Conservation (phyloP, 2,797 vertebrate genomes). For the Triplophysa yarkandensis region DNA sequence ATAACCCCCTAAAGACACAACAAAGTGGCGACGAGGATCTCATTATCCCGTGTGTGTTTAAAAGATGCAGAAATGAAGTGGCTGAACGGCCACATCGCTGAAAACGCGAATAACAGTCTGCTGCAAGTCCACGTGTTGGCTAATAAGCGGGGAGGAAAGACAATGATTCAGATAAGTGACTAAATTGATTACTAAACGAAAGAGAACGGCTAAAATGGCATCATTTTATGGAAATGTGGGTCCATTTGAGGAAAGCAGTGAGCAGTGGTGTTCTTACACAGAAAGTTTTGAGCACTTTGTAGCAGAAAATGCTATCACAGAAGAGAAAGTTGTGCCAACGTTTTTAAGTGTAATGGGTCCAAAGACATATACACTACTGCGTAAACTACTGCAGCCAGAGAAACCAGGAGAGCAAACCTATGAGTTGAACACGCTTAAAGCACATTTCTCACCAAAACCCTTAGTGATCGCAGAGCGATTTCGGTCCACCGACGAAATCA, state of each 20-base stretch:
- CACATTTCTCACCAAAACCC: conserved; percentile 54
- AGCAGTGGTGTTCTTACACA: conserved; percentile 41
- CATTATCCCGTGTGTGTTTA: neutral
- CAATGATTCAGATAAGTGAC: too few relatives aligned
- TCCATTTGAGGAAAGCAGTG: too few relatives aligned
- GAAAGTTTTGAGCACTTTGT: conserved; percentile 51
- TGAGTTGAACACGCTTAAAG: conserved; percentile 22
- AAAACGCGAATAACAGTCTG: neutral
- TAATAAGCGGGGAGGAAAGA: neutral
- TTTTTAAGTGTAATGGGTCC: too few relatives aligned
- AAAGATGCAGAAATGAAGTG: neutral
- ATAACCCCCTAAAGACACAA: neutral
- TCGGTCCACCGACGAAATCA: conserved; percentile 52
- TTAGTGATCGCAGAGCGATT: conserved; percentile 52
- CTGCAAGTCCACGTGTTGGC: neutral
- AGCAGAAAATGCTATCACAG: conserved; percentile 35
- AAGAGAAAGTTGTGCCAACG: conserved; percentile 27
- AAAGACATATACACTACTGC: too few relatives aligned
- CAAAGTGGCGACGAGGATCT: neutral
- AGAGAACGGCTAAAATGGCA: too few relatives aligned
- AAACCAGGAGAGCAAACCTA: conserved; percentile 44
- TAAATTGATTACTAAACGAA: too few relatives aligned
- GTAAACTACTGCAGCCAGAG: conserved; percentile 43
- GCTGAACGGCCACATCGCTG: neutral
- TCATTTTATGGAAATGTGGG: too few relatives aligned